These are phyloP conservation scores for Neoaliturus tenellus DNA, from an alignment of 2,888 invertebrate genomes.

Conservation along the genomic window DNA sequence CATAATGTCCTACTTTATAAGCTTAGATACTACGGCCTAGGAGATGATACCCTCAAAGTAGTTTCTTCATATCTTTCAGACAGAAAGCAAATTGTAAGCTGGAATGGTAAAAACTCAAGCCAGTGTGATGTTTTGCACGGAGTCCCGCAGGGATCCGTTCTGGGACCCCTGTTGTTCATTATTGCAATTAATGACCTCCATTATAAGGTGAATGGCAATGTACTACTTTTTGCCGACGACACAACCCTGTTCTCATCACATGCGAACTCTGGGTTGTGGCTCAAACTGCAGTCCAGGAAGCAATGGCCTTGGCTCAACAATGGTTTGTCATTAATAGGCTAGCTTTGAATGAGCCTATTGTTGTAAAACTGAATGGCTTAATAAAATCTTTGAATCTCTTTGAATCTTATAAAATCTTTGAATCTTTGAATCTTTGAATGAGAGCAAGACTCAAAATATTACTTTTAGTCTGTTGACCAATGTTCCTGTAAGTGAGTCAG, in stretches of 20 bases:
- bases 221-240: conserved; percentile 22
- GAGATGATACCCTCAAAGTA: background rate
- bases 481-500: no score
- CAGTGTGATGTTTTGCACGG: background rate
- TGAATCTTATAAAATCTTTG: no score
- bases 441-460: no score
- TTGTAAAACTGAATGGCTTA: no score
- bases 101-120: background rate
- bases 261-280: background rate
- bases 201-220: background rate
- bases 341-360: no score
- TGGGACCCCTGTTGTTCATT: background rate
- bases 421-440: no score
- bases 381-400: no score
- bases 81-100: background rate
- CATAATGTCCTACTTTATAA: background rate
- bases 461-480: no score
- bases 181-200: conserved; percentile 3
- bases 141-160: conserved; percentile 12
- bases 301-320: no score
- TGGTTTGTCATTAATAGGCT: no score
- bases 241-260: conserved; percentile 16
- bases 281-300: conserved; percentile 10
- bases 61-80: background rate
- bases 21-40: background rate